Evolutionary conservation across 1,140 invertebrate genomes (phyloP), one percentile per base, ranked within the genome.

Genomic region (Mya arenaria): DNA sequence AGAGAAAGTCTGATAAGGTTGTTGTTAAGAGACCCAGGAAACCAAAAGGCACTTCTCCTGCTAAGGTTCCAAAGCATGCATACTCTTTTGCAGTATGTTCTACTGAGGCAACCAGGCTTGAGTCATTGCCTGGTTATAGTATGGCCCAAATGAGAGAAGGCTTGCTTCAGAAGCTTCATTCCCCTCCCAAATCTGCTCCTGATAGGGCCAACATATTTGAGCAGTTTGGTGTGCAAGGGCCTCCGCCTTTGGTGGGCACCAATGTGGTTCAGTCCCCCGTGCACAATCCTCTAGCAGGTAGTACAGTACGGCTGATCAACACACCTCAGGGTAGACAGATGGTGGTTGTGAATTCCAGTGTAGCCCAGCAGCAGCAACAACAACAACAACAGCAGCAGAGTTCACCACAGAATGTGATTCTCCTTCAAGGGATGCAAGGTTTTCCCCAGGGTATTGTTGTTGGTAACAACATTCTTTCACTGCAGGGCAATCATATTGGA

Each of bases 141-240:
- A 37, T 58, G 13, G 13, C 62, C 23, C 55, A 32, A 37, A 52
- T 68, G 4, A 48, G 68, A 28, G 77, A 80, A 48, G 56, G 65
- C 48, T 58, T 80, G n/a, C 68, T 80, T 37, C 62, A 80, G 39
- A 80, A 80, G 36, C 23, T 69, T 23, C 74, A 78, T n/a, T 71
- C 77, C 25, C 77, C 77, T 34, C 1, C 55, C 3, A 73, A 66
- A 56, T 72, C 39, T 37, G 25, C 55, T 39, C 25, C 37, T 37
- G 79, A 82, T 74, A 48, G 79, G 36, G 56, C 79, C 4, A 82
- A 82, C 36, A 82, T 82, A 44, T 82, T 82, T 82, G 79, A 82
- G 37, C 79, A 82, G 62, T 82, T 82, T 82, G 52, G 65, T 58
- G 15, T 80, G 13, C 79, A 73, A 23, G 15, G 23, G 15, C 66